These are phyloP conservation scores for Rhipidura dahli DNA, from an alignment of 2,113 vertebrate genomes.

Conservation along the genomic window DNA sequence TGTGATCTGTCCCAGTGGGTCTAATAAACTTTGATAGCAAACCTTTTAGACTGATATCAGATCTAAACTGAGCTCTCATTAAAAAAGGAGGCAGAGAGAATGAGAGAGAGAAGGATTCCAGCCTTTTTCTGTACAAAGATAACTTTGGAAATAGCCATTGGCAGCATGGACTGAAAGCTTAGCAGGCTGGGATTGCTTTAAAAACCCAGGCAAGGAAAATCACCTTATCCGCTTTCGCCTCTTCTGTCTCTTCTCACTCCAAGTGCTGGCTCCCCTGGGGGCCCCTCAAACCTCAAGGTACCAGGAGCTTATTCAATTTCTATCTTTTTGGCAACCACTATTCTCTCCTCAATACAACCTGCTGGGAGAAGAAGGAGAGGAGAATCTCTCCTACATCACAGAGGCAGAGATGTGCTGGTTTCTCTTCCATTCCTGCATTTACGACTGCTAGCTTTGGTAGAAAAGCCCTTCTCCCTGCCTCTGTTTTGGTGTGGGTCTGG, in stretches of 20 bases:
- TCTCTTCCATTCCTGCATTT: background rate
- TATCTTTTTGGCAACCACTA: background rate
- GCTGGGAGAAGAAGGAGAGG: background rate
- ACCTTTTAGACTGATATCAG: constrained; percentile 57
- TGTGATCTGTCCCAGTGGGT: constrained; percentile 49
- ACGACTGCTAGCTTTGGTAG: background rate
- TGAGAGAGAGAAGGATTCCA: background rate
- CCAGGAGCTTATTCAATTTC: background rate
- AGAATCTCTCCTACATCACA: background rate
- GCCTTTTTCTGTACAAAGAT: constrained; percentile 20
- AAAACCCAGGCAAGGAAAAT: constrained; percentile 11
- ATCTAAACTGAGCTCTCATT: constrained; percentile 44
- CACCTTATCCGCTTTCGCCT: background rate
- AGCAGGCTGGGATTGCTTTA: constrained; percentile 43
- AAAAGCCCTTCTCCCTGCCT: background rate
- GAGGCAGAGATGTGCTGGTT: background rate
- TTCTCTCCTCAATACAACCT: background rate
- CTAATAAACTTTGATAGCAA: constrained; percentile 52
- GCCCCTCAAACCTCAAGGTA: constrained; percentile 6
- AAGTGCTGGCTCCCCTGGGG: background rate
- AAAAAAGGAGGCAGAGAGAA: constrained; percentile 9
- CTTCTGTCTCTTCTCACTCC: constrained; percentile 34
- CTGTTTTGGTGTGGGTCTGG: background rate
- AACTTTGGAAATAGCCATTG: constrained; percentile 25
- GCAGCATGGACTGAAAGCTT: constrained; percentile 34